A percentile compares a stretch with the other conserved stretches of the same genome.
Conservation (phyloP, 1,140 invertebrate species). For the Neodiprion virginianus region DNA sequence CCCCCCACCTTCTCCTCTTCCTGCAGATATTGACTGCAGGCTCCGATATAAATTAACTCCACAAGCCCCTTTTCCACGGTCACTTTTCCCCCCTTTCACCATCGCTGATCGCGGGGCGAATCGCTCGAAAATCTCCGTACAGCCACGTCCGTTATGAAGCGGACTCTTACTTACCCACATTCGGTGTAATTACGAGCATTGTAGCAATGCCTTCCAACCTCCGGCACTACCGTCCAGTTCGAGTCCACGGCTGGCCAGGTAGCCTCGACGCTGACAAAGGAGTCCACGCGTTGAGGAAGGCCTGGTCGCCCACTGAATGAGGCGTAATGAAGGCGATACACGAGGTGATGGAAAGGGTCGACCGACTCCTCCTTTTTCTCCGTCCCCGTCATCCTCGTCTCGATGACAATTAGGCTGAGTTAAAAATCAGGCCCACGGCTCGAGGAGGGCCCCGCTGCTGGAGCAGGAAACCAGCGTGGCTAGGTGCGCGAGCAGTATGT, state of each 20-base stretch:
- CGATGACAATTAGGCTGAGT: too few relatives aligned
- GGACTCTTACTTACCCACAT: not conserved
- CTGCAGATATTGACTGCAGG: slow-evolving; percentile 13
- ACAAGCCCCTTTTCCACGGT: slow-evolving; percentile 4
- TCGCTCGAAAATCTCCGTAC: too few relatives aligned
- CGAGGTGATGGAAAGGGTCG: not conserved
- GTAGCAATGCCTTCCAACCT: not conserved
- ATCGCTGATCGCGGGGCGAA: not conserved
- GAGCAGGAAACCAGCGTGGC: too few relatives aligned
- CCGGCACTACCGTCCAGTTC: not conserved
- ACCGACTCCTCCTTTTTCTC: too few relatives aligned
- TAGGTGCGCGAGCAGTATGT: too few relatives aligned
- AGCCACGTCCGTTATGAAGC: not conserved
- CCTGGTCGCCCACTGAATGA: not conserved
- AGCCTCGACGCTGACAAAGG: not conserved
- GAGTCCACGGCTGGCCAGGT: not conserved
- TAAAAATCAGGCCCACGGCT: too few relatives aligned
- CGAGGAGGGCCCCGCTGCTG: too few relatives aligned
- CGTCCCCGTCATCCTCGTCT: too few relatives aligned
- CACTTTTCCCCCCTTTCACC: slow-evolving; percentile 15
- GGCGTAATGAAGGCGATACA: slow-evolving; percentile 6
- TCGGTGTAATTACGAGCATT: not conserved
- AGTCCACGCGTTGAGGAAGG: not conserved
- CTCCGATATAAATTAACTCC: slow-evolving; percentile 20
- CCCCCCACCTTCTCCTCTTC: not conserved